A percentile compares a stretch with the other conserved stretches of the same genome.
Conservation (phyloP, 2,113 vertebrate species). For the Desmodus rotundus region DNA sequence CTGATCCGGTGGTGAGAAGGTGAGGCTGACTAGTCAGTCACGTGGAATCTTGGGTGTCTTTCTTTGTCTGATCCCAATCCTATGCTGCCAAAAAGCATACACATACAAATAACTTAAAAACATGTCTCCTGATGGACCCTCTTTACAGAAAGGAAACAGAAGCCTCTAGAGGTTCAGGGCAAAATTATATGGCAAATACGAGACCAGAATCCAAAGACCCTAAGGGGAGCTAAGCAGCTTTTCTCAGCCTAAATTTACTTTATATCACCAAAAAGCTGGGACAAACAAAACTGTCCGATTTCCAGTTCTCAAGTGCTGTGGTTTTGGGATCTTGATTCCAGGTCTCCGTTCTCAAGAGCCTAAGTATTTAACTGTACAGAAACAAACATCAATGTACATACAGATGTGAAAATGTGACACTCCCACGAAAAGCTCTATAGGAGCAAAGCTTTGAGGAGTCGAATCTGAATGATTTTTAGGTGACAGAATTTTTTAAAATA, state of each 20-base stretch:
- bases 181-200: not conserved
- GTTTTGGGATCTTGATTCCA: not conserved
- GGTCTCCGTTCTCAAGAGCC: not conserved
- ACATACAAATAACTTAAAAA: not conserved
- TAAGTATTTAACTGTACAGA: not conserved
- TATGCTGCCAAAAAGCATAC: not conserved
- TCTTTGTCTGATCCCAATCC: not conserved
- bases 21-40: no score
- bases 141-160: not conserved
- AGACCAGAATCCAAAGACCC: not conserved
- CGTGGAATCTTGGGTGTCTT: not conserved
- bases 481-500: not conserved
- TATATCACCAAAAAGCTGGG: not conserved
- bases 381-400: not conserved
- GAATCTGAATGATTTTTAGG: not conserved
- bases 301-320: not conserved
- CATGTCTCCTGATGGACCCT: not conserved
- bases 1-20: not conserved
- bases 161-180: not conserved
- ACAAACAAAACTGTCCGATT: not conserved
- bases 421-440: not conserved
- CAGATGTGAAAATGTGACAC: not conserved
- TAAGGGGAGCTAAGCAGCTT: not conserved
- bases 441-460: not conserved
- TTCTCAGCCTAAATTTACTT: not conserved